Evolutionary conservation across 1,140 invertebrate genomes (phyloP), one percentile per base, ranked within the genome.

Genomic region (Laodelphax striatellus): DNA sequence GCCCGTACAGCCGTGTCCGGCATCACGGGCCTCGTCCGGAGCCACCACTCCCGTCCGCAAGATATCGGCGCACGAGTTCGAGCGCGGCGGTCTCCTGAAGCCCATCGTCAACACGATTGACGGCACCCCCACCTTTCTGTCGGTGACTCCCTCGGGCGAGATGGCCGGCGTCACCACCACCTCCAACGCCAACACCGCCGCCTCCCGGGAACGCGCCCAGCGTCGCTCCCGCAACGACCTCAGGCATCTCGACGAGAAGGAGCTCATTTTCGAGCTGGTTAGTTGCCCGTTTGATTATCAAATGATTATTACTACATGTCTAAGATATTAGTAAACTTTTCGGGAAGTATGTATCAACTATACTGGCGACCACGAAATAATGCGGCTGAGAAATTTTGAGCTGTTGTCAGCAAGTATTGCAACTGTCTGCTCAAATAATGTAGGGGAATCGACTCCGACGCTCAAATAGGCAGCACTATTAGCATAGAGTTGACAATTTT

Each of bases 41-140:
- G 87, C 89, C 11, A 88, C 90, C 52, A 93, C 92, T 19, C 93
- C 93, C 10, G 92, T 96, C 42, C 82, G 93, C 58, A 97, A 96
- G 77, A 94, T 97, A 68, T 96, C 92, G 3, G 92, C 93, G 10
- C 92, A 95, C 73, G 93, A 96, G 71, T 97, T 97, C 71, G 93
- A 96, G 72, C 81, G 89, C 2, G 91, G 92, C 1, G 92, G 92
- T 43, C 79, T 94, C 8, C 72, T 94, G 43, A 94, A 93, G 71
- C 92, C 92, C 50, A 90, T 96, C 71, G 87, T 96, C 50, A 90
- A 87, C 60, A 84, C 79, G 14, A 86, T 93, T 24, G 92, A 94
- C 70, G 92, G 92, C 0, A 90, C 88, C 6, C 90, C 88, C 19
- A 94, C 92, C 6, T 95, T 95, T 73, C 75, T 95, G 14, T 82